A percentile compares a stretch with the other conserved stretches of the same genome.
Evolutionary conservation across 2,113 vertebrate genomes (phyloP).

Genomic region (Lipophrys pholis): DNA sequence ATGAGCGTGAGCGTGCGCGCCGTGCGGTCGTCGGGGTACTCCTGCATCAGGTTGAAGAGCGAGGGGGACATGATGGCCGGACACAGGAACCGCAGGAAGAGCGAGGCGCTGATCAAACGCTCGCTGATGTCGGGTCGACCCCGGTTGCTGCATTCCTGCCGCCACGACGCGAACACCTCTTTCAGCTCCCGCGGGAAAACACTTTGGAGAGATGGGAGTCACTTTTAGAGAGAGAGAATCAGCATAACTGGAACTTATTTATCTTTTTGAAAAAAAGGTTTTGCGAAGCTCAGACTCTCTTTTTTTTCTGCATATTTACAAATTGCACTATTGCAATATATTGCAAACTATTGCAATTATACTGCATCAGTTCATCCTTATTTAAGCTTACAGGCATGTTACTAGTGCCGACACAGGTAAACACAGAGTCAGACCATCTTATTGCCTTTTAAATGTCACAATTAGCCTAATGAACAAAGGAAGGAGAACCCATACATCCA

Average conservation of each 20-base stretch:
- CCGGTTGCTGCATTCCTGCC: constrained; percentile 95
- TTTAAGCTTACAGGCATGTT: neutral
- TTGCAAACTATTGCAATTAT: neutral
- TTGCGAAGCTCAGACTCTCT: too few species aligned
- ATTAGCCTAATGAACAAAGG: too few species aligned
- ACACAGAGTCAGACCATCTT: too few species aligned
- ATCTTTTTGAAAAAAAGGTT: too few species aligned
- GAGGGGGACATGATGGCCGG: constrained; percentile 99
- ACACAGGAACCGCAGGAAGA: constrained; percentile 97
- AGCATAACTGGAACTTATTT: too few species aligned
- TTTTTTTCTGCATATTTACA: too few species aligned
- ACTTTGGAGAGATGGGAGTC: constrained; percentile 73
- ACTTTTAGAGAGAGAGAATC: neutral
- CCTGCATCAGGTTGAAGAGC: constrained; percentile 96
- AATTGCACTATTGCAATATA: too few species aligned
- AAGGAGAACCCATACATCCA: too few species aligned
- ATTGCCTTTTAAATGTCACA: too few species aligned
- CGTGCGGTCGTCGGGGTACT: constrained; percentile 97
- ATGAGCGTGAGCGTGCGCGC: constrained; percentile 97
- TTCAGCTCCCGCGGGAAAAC: constrained; percentile 98
- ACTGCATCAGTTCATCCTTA: neutral
- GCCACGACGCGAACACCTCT: constrained; percentile 97
- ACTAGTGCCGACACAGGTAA: too few species aligned
- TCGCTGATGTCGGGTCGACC: constrained; percentile 98
- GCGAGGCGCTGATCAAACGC: constrained; percentile 95